Conservation (phyloP, 1,140 invertebrate species). For the Polypedilum pembai region DNA sequence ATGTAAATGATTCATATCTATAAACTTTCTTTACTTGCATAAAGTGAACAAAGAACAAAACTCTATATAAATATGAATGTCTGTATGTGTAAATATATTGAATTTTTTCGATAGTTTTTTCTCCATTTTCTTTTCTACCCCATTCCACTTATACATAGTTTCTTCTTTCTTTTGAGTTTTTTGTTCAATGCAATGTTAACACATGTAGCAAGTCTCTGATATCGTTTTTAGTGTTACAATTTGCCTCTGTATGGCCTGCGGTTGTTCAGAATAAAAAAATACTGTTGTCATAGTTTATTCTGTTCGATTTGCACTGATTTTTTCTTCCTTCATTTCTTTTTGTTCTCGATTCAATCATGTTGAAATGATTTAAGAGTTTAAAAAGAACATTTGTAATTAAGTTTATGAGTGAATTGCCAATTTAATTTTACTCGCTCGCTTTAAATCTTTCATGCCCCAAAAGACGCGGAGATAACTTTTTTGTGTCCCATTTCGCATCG, state of each 20-base stretch:
- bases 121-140: neutral
- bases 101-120: neutral
- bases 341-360: neutral
- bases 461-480: no score
- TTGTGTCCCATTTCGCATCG: no score
- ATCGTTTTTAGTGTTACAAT: neutral
- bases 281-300: neutral
- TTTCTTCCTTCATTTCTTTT: neutral
- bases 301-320: neutral
- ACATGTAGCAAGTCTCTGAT: neutral
- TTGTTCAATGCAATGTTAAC: neutral
- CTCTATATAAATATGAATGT: neutral
- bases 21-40: neutral
- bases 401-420: no score
- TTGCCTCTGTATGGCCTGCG: neutral
- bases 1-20: constrained; percentile 10
- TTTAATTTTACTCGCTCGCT: no score
- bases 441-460: no score
- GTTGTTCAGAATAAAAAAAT: neutral
- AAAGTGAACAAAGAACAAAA: neutral
- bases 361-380: no score
- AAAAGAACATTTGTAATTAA: no score
- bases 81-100: neutral
- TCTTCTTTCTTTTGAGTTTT: neutral
- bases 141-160: no score